phyloP scores from a whole-genome alignment of 1,140 invertebrate species.

The Adoxophyes honmai region DNA sequence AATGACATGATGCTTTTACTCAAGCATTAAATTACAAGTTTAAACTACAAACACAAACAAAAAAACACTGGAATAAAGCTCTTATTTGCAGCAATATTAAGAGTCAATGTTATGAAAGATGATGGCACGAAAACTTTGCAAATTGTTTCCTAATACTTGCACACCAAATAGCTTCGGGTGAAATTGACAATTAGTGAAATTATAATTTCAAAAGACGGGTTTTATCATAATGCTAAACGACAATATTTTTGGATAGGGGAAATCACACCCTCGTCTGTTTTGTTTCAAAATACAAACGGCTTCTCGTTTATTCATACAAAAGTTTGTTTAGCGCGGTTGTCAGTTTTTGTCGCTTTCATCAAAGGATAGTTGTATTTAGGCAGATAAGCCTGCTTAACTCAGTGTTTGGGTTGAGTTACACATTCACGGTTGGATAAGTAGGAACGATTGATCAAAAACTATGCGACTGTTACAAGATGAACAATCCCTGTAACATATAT shows the following conservation, averaged over 20 bases:
- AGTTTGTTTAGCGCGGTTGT: constrained; percentile 1
- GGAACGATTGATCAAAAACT: too few relatives aligned
- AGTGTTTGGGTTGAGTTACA: too few relatives aligned
- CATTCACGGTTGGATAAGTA: too few relatives aligned
- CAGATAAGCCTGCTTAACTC: too few relatives aligned
- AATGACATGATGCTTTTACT: constrained; percentile 5
- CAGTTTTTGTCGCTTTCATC: neutral
- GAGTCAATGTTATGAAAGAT: too few relatives aligned
- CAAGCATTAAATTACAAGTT: neutral
- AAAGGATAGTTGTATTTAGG: too few relatives aligned
- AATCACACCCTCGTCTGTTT: constrained; percentile 4
- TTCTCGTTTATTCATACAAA: neutral
- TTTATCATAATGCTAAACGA: constrained; percentile 16
- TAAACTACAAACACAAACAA: too few relatives aligned
- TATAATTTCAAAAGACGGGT: constrained; percentile 10
- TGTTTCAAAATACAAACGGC: constrained; percentile 1
- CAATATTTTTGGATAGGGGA: constrained; percentile 14
- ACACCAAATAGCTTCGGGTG: constrained; percentile 6
- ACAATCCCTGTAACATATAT: too few relatives aligned
- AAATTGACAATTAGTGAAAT: constrained; percentile 14
- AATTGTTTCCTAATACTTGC: constrained; percentile 1
- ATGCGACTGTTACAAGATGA: too few relatives aligned
- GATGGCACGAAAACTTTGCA: too few relatives aligned
- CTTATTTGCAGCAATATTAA: too few relatives aligned
- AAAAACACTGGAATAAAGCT: too few relatives aligned